Percentiles rank a stretch among this genome's conserved stretches.
Conservation (phyloP, 2,888 invertebrate species). For the Gari tellinella region DNA sequence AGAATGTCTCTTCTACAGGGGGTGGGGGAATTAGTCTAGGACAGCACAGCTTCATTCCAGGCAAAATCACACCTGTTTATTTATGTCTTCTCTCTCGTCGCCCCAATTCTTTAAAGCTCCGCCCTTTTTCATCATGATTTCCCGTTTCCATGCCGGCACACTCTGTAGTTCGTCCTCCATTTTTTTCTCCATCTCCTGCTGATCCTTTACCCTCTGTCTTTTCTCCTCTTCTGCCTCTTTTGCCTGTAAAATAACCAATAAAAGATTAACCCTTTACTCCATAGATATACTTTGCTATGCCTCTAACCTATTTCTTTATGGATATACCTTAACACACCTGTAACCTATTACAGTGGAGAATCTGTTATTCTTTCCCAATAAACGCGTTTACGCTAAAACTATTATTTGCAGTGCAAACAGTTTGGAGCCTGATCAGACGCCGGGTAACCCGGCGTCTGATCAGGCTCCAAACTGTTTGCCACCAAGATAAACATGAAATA, state of each 20-base stretch:
- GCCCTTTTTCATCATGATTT: constrained; percentile 73
- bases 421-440: too few species aligned
- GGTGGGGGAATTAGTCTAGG: too few species aligned
- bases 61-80: constrained; percentile 45
- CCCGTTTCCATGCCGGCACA: constrained; percentile 76
- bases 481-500: too few species aligned
- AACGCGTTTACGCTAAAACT: too few species aligned
- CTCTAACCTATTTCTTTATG: neutral
- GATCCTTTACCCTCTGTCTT: constrained; percentile 37
- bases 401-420: too few species aligned
- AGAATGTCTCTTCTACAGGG: too few species aligned
- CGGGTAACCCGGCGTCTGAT: too few species aligned
- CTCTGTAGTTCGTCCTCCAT: constrained; percentile 69
- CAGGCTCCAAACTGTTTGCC: too few species aligned
- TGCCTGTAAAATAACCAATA: constrained; percentile 19
- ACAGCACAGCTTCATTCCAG: too few species aligned
- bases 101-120: constrained; percentile 68
- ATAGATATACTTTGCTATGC: neutral
- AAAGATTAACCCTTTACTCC: too few species aligned
- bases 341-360: too few species aligned
- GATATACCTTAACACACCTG: neutral
- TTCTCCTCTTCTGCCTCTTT: constrained; percentile 48
- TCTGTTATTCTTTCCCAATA: too few species aligned
- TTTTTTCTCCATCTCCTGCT: constrained; percentile 53
- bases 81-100: constrained; percentile 65